Percentiles rank a stretch among this genome's conserved stretches.
Conservation (phyloP, 2,113 vertebrate species). For the Aspiorhynchus laticeps region DNA sequence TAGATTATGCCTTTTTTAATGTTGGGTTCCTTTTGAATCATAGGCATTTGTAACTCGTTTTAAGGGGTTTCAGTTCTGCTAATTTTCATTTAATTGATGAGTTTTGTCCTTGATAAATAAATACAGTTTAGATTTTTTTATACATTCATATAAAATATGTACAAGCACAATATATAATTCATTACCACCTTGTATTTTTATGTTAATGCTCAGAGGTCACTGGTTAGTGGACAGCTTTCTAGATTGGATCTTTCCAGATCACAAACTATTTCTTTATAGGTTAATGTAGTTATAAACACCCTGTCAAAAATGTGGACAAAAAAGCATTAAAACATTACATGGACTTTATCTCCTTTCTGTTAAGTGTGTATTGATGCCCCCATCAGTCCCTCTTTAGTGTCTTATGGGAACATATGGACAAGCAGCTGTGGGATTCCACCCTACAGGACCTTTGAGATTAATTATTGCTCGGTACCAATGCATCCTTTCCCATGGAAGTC, state of each 20-base stretch:
- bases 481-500: not conserved
- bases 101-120: too few species aligned
- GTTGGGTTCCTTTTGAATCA: too few species aligned
- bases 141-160: too few species aligned
- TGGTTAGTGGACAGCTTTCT: not conserved
- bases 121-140: too few species aligned
- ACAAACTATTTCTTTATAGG: not conserved
- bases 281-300: not conserved
- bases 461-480: constrained; percentile 27
- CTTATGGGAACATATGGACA: constrained; percentile 27
- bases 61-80: too few species aligned
- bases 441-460: constrained; percentile 21
- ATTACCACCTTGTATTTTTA: too few species aligned
- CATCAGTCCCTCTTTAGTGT: not conserved
- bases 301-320: not conserved
- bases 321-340: too few species aligned
- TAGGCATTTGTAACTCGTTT: too few species aligned
- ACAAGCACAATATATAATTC: not conserved
- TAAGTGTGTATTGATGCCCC: not conserved
- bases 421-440: constrained; percentile 16
- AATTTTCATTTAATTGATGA: too few species aligned
- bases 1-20: too few species aligned
- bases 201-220: not conserved
- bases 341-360: not conserved
- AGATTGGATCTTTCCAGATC: not conserved